A percentile compares a stretch with the other conserved stretches of the same genome.
Conservation (phyloP, 2,113 vertebrate genomes). For the Lepisosteus oculatus region DNA sequence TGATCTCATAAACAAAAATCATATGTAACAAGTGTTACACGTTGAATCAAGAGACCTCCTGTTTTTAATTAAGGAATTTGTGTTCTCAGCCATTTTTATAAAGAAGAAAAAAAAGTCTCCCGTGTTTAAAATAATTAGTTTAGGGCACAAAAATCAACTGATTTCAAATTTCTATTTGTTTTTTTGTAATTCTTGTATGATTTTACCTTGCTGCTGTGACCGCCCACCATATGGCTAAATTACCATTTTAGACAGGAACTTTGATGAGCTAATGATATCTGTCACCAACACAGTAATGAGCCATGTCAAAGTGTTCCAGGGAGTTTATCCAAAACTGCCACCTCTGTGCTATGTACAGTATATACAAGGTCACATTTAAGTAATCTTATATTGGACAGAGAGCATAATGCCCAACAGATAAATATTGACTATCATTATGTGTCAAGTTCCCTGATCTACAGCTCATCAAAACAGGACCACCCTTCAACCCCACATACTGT, state of each 20-base stretch:
- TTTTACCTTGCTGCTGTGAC: neutral
- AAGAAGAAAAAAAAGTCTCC: too few species aligned
- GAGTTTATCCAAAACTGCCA: neutral
- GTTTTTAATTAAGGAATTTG: too few species aligned
- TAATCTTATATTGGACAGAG: neutral
- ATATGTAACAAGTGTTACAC: too few species aligned
- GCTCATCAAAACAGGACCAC: neutral
- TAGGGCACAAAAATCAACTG: conserved; percentile 2
- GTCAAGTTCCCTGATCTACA: neutral
- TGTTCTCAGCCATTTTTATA: too few species aligned
- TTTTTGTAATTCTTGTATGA: conserved; percentile 4
- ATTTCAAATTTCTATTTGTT: conserved; percentile 19
- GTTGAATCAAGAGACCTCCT: too few species aligned
- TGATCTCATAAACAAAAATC: too few species aligned
- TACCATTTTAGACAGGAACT: conserved; percentile 24
- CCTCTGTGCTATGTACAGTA: conserved; percentile 1
- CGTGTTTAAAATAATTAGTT: neutral
- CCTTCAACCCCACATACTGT: too few species aligned
- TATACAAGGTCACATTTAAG: conserved; percentile 1
- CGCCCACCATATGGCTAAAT: conserved; percentile 24
- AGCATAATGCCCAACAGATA: neutral
- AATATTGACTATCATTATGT: neutral
- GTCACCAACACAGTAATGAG: conserved; percentile 20
- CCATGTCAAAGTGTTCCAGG: conserved; percentile 2
- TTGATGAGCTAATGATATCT: conserved; percentile 27